Conservation (phyloP, 2,113 vertebrate genomes). For the Pelobates fuscus region DNA sequence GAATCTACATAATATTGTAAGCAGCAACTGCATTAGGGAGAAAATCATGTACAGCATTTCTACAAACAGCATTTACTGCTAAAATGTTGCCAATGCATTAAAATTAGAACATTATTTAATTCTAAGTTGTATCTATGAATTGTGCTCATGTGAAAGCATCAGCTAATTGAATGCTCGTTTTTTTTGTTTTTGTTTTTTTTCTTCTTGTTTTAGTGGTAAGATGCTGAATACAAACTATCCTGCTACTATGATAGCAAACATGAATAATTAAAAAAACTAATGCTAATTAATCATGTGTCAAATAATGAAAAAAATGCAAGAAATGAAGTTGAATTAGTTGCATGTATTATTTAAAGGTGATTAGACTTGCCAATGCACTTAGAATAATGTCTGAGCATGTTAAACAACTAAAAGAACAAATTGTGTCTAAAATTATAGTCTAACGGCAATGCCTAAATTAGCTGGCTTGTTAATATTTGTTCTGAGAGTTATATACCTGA, state of each 20-base stretch:
- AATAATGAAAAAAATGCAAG: conserved; percentile 9
- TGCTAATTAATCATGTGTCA: conserved; percentile 1
- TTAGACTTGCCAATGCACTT: conserved; percentile 9
- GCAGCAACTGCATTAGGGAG: no score
- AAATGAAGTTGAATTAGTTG: conserved; percentile 8
- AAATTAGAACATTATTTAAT: no score
- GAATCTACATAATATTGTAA: no score
- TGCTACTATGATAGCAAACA: background rate
- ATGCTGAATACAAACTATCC: background rate
- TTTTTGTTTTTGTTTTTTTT: no score
- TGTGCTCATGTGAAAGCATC: background rate
- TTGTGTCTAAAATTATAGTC: background rate
- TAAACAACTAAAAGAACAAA: conserved; percentile 5
- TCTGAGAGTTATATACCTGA: background rate
- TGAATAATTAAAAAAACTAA: background rate
- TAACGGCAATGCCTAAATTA: background rate
- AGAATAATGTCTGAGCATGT: conserved; percentile 1
- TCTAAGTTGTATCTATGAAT: background rate
- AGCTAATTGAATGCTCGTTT: background rate
- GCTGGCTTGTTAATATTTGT: background rate
- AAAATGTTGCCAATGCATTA: no score
- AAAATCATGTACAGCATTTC: no score
- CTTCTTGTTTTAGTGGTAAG: background rate
- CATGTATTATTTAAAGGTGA: conserved; percentile 21
- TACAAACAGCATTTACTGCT: no score